A percentile compares a stretch with the other conserved stretches of the same genome.
phyloP scores from a whole-genome alignment of 2,113 vertebrate species.

The Galeopterus variegatus region DNA sequence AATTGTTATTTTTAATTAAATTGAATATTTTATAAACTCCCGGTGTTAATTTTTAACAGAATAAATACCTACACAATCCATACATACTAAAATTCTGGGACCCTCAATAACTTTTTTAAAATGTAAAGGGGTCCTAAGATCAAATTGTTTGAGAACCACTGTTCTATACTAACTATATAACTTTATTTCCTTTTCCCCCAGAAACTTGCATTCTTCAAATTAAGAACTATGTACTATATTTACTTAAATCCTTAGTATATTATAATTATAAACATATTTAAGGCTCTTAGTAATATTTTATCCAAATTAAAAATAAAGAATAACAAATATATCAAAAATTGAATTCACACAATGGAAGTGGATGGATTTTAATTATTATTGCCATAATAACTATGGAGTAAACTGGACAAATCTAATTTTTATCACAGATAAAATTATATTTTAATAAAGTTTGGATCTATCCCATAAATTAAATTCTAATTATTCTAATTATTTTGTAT shows the following conservation, averaged over 20 bases:
- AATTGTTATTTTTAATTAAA: slow-evolving; percentile 4
- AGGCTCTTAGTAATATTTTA: neutral
- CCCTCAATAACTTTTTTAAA: neutral
- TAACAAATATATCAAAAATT: slow-evolving; percentile 13
- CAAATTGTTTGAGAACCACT: neutral
- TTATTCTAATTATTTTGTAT: slow-evolving; percentile 28
- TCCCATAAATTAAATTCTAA: neutral
- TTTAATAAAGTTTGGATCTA: neutral
- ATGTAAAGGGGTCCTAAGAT: neutral
- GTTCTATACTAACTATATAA: neutral
- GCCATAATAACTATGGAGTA: neutral
- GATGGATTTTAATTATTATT: neutral
- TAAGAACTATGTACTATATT: neutral
- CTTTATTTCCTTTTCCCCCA: neutral
- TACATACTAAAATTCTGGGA: neutral
- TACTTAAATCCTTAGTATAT: neutral
- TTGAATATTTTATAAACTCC: neutral
- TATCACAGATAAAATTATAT: neutral
- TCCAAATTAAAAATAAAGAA: neutral
- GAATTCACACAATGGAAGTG: neutral
- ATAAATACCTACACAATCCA: neutral
- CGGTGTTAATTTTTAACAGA: slow-evolving; percentile 37
- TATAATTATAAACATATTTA: neutral
- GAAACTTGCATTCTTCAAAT: neutral
- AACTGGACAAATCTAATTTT: neutral